Percentiles rank a stretch among this genome's conserved stretches.
Evolutionary conservation across 30 jellyfish, hydroid and myxozoan genomes (phyloP).

Genomic region (Aurelia aurita complex sp. Pacific): DNA sequence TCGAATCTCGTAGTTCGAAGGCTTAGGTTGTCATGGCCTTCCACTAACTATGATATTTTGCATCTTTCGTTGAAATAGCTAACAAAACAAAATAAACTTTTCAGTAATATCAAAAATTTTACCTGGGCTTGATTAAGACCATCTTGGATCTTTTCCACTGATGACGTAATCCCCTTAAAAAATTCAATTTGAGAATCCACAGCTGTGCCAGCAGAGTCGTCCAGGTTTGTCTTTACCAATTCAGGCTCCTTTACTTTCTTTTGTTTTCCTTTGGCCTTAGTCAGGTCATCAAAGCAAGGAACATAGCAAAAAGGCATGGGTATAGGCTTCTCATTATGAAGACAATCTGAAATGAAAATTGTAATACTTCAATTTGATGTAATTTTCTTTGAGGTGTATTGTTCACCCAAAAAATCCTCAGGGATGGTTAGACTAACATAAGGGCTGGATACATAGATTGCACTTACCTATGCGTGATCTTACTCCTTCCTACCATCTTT

Average conservation of each 20-base stretch:
- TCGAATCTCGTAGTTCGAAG: no score
- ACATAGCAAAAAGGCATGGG: slow-evolving; percentile 93
- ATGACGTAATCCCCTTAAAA: neutral
- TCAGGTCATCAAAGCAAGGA: slow-evolving; percentile 58
- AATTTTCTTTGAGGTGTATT: no score
- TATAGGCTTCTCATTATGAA: slow-evolving; percentile 56
- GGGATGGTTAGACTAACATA: no score
- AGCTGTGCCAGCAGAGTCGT: slow-evolving; percentile 1
- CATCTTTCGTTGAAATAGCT: no score
- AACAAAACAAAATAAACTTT: no score
- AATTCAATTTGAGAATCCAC: slow-evolving; percentile 61
- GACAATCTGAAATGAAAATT: slow-evolving; percentile 60
- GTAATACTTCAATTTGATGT: no score
- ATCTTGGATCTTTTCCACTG: neutral
- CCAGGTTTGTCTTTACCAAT: neutral
- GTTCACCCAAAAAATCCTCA: no score
- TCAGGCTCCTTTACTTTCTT: neutral
- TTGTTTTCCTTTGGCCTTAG: slow-evolving; percentile 29
- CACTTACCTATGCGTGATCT: no score
- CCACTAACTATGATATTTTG: no score
- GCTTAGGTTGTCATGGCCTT: no score
- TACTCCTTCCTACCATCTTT: no score
- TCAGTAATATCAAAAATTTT: neutral
- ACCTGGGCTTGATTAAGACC: neutral
- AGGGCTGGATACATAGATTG: no score